Evolutionary conservation across 2,888 invertebrate species (phyloP).

Genomic region (Ashinkailepas kermadecensis): DNA sequence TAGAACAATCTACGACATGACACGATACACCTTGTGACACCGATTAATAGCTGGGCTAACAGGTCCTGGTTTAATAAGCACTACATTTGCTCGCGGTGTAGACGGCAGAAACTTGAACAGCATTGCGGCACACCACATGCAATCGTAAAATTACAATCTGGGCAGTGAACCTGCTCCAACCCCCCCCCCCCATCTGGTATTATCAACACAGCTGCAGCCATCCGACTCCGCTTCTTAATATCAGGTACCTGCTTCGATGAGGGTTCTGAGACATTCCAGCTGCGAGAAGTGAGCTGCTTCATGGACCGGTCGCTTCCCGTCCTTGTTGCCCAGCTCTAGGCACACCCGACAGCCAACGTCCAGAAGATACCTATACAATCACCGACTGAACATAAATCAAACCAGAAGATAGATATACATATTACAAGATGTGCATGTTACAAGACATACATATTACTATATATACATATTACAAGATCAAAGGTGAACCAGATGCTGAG

Average conservation of each 20-base stretch:
- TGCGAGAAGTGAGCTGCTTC: constrained; percentile 50
- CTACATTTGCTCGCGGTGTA: too few relatives aligned
- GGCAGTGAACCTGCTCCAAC: too few relatives aligned
- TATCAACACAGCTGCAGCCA: too few relatives aligned
- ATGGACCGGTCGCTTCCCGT: constrained; percentile 55
- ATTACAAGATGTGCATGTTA: not conserved
- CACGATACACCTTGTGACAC: too few relatives aligned
- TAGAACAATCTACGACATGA: too few relatives aligned
- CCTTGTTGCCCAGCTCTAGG: constrained; percentile 44
- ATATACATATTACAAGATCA: not conserved
- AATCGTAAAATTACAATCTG: too few relatives aligned
- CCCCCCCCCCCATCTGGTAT: too few relatives aligned
- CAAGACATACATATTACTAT: not conserved
- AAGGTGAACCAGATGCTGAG: not conserved
- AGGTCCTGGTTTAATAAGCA: too few relatives aligned
- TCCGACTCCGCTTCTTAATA: not conserved
- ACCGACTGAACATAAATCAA: not conserved
- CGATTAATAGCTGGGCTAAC: too few relatives aligned
- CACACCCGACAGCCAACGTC: constrained; percentile 27
- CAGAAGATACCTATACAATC: constrained; percentile 28
- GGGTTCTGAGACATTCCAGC: not conserved
- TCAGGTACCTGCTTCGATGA: not conserved
- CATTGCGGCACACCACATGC: too few relatives aligned
- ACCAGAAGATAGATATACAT: not conserved
- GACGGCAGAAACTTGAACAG: too few relatives aligned